A percentile compares a stretch with the other conserved stretches of the same genome.
phyloP scores from a whole-genome alignment of 2,113 vertebrate species.

The Cynopterus brachyotis region DNA sequence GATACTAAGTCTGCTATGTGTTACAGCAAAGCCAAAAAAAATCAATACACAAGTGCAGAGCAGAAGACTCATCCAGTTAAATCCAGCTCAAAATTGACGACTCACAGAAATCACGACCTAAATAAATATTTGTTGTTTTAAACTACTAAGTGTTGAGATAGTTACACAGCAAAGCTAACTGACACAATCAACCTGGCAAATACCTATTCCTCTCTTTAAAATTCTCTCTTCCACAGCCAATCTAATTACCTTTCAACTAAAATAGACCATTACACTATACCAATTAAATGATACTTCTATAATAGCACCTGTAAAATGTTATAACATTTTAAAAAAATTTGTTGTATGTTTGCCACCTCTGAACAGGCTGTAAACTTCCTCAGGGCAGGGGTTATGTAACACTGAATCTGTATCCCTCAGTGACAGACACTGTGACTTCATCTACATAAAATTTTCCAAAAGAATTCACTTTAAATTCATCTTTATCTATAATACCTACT shows the following conservation, averaged over 20 bases:
- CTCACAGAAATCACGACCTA: not conserved
- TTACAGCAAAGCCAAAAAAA: not conserved
- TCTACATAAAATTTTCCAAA: not conserved
- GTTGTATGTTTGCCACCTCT: not conserved
- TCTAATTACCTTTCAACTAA: constrained; percentile 1
- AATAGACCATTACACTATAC: not conserved
- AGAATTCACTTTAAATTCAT: constrained; percentile 1
- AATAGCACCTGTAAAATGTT: not conserved
- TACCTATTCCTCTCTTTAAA: not conserved
- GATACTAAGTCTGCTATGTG: not conserved
- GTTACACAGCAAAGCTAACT: not conserved
- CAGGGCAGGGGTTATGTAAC: not conserved
- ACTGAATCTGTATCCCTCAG: not conserved
- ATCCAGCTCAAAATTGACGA: not conserved
- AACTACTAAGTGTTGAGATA: not conserved
- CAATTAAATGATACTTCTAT: not conserved
- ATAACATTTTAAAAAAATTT: not conserved
- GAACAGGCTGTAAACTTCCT: not conserved
- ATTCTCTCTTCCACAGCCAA: not conserved
- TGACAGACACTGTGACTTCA: not conserved
- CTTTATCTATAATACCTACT: not conserved
- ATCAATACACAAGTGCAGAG: not conserved
- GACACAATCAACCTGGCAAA: not conserved
- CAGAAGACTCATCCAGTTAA: not conserved
- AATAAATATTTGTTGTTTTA: not conserved